Percentiles rank a stretch among this genome's conserved stretches.
Evolutionary conservation across 1,140 invertebrate genomes (phyloP).

Genomic region (Sarcophaga peregrina): DNA sequence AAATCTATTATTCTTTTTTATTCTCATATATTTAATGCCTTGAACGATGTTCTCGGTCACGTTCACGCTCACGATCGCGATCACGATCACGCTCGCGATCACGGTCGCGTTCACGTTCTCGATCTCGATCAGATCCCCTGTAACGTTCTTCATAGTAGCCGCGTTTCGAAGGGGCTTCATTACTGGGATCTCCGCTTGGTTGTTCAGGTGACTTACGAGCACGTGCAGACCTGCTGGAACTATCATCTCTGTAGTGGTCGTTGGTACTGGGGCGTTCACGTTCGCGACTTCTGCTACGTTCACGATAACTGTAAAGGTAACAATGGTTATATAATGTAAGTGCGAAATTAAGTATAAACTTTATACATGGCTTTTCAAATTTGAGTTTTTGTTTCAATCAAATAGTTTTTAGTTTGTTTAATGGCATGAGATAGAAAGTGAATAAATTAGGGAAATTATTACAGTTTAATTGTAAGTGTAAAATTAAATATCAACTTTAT

Average conservation of each 20-base stretch:
- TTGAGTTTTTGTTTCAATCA: no score
- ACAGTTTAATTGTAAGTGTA: no score
- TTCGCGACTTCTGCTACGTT: conserved; percentile 71
- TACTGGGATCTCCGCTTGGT: conserved; percentile 68
- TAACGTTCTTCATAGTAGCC: conserved; percentile 87
- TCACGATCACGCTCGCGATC: conserved; percentile 74
- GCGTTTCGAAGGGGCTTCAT: conserved; percentile 69
- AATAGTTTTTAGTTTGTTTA: no score
- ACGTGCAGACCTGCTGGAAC: conserved; percentile 71
- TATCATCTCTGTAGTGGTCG: conserved; percentile 78
- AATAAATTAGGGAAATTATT: no score
- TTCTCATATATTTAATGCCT: conserved; percentile 70
- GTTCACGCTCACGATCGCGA: conserved; percentile 73
- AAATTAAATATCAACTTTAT: no score
- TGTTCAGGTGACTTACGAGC: conserved; percentile 71
- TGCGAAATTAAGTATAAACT: no score
- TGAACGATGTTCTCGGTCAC: conserved; percentile 77
- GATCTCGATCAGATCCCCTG: conserved; percentile 76
- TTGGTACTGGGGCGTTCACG: conserved; percentile 69
- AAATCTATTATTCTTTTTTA: not conserved
- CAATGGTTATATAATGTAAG: no score
- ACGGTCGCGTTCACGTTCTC: conserved; percentile 74
- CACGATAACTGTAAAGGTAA: conserved; percentile 67
- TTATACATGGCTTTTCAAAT: no score
- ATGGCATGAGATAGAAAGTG: no score